Evolutionary conservation across 2,113 vertebrate genomes (phyloP).

Genomic region (Corythornis madagascariensis): DNA sequence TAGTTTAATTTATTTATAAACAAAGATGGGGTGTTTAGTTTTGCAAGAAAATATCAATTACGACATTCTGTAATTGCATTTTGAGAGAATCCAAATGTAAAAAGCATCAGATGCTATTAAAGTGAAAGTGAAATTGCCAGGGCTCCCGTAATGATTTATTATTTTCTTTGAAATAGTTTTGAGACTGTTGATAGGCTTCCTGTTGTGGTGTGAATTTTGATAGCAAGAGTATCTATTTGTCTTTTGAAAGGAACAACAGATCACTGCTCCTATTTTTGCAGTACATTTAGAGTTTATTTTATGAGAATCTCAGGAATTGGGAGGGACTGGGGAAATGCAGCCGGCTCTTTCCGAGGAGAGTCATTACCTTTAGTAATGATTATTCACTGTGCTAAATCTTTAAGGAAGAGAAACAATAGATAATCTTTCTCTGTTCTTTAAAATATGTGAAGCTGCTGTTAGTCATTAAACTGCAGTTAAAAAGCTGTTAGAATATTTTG

Average conservation of each 20-base stretch:
- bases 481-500: conserved; percentile 37
- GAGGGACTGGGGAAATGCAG: neutral
- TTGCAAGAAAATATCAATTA: neutral
- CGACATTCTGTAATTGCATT: neutral
- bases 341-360: neutral
- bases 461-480: conserved; percentile 46
- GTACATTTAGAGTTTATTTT: neutral
- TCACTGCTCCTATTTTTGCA: neutral
- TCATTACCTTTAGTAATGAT: neutral
- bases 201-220: neutral
- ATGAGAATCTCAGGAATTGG: neutral
- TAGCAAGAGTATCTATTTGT: neutral
- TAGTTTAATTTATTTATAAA: neutral
- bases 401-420: conserved; percentile 11
- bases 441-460: conserved; percentile 14
- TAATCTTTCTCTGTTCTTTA: neutral
- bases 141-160: neutral
- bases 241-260: neutral
- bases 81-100: conserved; percentile 10
- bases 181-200: neutral
- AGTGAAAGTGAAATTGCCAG: neutral
- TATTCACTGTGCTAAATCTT: conserved; percentile 6
- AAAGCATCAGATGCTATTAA: neutral
- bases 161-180: conserved; percentile 1
- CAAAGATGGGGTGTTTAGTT: neutral